These are phyloP conservation scores for Ambastaia sidthimunki DNA, from an alignment of 2,797 vertebrate genomes.

Conservation along the genomic window DNA sequence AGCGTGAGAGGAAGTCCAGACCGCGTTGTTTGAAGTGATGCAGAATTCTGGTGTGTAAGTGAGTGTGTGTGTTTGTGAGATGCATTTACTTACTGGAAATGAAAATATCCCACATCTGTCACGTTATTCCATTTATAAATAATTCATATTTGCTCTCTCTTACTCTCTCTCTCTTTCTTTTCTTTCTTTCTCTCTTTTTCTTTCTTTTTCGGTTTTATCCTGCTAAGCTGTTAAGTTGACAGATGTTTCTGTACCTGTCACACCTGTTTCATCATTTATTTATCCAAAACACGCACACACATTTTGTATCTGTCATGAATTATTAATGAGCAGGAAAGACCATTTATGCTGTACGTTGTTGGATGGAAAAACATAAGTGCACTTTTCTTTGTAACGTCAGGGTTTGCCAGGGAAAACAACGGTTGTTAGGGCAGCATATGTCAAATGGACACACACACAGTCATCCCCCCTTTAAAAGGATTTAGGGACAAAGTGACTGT, in stretches of 20 bases:
- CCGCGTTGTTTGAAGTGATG: conserved; percentile 77
- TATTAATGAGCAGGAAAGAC: conserved; percentile 44
- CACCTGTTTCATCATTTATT: conserved; percentile 51
- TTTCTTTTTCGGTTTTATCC: conserved; percentile 22
- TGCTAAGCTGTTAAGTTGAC: conserved; percentile 32
- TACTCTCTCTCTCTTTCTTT: conserved; percentile 26
- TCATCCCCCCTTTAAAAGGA: background rate
- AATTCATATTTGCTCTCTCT: conserved; percentile 72
- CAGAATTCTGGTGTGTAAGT: conserved; percentile 48
- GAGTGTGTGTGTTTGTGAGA: conserved; percentile 36
- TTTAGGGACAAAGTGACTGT: too few species aligned
- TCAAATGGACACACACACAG: conserved; percentile 32
- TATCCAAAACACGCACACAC: conserved; percentile 3
- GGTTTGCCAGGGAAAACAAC: conserved; percentile 42
- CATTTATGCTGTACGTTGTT: conserved; percentile 5
- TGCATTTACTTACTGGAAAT: conserved; percentile 66
- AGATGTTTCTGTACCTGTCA: conserved; percentile 31
- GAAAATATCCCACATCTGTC: conserved; percentile 77
- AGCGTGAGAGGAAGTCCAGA: conserved; percentile 71
- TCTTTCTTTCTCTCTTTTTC: too few species aligned
- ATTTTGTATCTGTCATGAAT: conserved; percentile 23
- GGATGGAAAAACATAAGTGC: conserved; percentile 21
- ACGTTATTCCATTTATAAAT: conserved; percentile 77
- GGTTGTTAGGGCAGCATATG: conserved; percentile 32
- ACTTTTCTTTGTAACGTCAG: conserved; percentile 33